Evolutionary conservation across 64 coral and sea anemone genomes (phyloP).

Genomic region (Platygyra sinensis): DNA sequence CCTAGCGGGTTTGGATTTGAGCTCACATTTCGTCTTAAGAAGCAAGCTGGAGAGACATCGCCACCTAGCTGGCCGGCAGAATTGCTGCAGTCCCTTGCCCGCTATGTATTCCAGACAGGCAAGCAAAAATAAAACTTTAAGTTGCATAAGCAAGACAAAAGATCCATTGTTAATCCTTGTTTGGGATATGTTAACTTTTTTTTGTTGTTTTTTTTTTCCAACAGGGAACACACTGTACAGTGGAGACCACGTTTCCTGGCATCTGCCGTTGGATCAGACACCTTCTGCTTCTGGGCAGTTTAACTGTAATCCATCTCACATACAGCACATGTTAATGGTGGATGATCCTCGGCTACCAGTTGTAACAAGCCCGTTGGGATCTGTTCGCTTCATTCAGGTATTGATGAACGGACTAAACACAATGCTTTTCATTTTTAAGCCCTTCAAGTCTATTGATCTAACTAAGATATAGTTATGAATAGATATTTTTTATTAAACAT

Average conservation of each 20-base stretch:
- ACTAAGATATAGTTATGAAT: too few species aligned
- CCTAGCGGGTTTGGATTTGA: slow-evolving; percentile 99
- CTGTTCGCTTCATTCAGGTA: slow-evolving; percentile 91
- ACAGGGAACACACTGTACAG: slow-evolving; percentile 75
- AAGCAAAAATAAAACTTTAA: neutral
- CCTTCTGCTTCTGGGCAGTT: slow-evolving; percentile 65
- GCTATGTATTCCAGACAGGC: slow-evolving; percentile 97
- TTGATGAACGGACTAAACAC: too few species aligned
- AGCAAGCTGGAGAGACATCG: slow-evolving; percentile 85
- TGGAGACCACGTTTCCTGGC: slow-evolving; percentile 98
- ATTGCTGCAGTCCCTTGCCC: slow-evolving; percentile 79
- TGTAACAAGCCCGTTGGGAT: slow-evolving; percentile 66
- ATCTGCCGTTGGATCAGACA: slow-evolving; percentile 80
- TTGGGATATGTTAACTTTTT: too few species aligned
- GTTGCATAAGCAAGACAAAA: neutral
- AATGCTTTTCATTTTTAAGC: too few species aligned
- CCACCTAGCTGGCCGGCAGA: slow-evolving; percentile 95
- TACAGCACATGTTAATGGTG: slow-evolving; percentile 89
- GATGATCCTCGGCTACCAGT: slow-evolving; percentile 81
- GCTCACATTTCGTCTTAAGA: slow-evolving; percentile 95
- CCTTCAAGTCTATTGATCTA: too few species aligned
- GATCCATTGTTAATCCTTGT: neutral
- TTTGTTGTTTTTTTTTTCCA: slow-evolving; percentile 3
- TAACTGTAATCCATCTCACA: slow-evolving; percentile 61
- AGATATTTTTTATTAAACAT: too few species aligned